phyloP scores from a whole-genome alignment of 2,888 invertebrate species.

The Penaeus monodon region DNA sequence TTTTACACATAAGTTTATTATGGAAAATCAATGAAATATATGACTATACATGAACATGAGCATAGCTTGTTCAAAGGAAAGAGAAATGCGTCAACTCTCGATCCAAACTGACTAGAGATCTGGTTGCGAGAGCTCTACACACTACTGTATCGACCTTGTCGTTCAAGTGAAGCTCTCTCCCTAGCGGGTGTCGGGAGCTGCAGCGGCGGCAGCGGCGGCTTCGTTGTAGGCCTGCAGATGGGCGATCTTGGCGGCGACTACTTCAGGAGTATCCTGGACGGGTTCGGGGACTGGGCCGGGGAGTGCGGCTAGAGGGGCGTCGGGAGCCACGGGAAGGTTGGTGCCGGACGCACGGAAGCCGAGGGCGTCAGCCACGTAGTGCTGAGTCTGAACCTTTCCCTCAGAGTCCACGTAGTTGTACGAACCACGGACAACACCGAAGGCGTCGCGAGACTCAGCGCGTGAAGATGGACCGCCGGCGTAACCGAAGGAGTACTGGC shows the following conservation, averaged over 20 bases:
- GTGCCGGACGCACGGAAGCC: slow-evolving; percentile 71
- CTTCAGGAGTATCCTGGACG: slow-evolving; percentile 25
- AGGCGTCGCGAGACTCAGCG: slow-evolving; percentile 68
- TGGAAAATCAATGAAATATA: no score
- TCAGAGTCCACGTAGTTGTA: slow-evolving; percentile 72
- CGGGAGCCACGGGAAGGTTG: slow-evolving; percentile 69
- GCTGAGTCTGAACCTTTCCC: slow-evolving; percentile 69
- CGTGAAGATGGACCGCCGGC: slow-evolving; percentile 62
- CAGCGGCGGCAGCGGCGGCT: slow-evolving; percentile 66
- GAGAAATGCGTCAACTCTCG: no score
- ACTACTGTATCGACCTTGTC: no score
- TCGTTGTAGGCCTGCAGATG: slow-evolving; percentile 64
- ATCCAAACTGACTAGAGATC: no score
- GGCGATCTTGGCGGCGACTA: slow-evolving; percentile 51
- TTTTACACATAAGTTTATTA: no score
- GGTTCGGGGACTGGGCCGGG: neutral
- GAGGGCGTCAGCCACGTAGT: slow-evolving; percentile 71
- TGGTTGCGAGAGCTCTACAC: no score
- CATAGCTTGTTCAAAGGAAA: no score
- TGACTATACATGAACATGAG: no score
- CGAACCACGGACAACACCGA: slow-evolving; percentile 70
- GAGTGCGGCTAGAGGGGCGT: neutral
- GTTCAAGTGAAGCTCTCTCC: no score
- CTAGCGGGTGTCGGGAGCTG: no score
- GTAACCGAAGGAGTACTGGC: slow-evolving; percentile 22